Conservation (phyloP, 2,113 vertebrate species). For the Taurulus bubalis region DNA sequence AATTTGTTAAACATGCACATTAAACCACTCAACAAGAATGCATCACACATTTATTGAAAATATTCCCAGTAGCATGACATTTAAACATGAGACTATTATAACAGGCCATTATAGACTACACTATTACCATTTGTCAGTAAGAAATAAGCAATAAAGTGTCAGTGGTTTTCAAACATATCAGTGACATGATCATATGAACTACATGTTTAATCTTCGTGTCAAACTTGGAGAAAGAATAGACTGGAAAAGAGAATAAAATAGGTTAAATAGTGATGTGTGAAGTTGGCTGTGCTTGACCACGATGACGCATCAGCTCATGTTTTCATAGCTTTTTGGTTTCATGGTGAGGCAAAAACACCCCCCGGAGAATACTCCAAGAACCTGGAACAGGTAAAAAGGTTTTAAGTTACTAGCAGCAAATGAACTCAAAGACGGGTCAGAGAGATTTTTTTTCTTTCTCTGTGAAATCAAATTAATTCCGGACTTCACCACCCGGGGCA, state of each 20-base stretch:
- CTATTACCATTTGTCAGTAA: background rate
- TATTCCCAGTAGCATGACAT: background rate
- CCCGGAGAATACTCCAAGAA: slow-evolving; percentile 39
- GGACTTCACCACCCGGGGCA: slow-evolving; percentile 22
- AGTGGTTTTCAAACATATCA: background rate
- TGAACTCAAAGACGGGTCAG: slow-evolving; percentile 8
- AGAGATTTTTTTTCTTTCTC: slow-evolving; percentile 12
- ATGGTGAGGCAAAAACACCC: slow-evolving; percentile 28
- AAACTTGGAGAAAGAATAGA: background rate
- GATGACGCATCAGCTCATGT: slow-evolving; percentile 19
- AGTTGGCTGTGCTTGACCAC: background rate
- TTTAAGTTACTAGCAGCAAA: slow-evolving; percentile 43
- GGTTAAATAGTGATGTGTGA: background rate
- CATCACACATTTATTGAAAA: slow-evolving; percentile 23
- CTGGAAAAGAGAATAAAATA: background rate
- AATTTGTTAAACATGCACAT: background rate
- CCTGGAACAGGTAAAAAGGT: slow-evolving; percentile 48
- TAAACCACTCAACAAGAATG: background rate
- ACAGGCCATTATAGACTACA: background rate
- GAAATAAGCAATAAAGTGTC: background rate
- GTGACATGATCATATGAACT: background rate
- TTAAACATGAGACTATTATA: background rate
- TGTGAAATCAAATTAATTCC: slow-evolving; percentile 52
- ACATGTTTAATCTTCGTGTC: background rate
- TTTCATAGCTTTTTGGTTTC: slow-evolving; percentile 36